These are phyloP conservation scores for Campylorhamphus procurvoides DNA, from an alignment of 2,113 vertebrate species.

Conservation along the genomic window DNA sequence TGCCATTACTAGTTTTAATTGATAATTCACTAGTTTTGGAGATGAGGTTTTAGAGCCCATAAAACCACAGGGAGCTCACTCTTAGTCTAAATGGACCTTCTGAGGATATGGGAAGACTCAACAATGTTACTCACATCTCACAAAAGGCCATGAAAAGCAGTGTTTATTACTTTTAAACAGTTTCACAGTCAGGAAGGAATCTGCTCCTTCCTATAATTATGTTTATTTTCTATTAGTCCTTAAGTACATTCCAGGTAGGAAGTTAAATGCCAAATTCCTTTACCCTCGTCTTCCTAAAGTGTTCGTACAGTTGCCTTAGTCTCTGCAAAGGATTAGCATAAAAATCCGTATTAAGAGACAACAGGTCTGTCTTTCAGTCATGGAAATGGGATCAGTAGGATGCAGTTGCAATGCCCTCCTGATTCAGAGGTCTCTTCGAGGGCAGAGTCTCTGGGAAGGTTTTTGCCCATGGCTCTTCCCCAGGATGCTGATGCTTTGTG, in stretches of 20 bases:
- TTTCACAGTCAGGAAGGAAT: background rate
- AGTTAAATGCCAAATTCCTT: background rate
- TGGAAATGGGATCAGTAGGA: background rate
- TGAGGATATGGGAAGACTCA: background rate
- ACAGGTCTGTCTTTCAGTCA: background rate
- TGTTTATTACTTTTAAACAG: background rate
- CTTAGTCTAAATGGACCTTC: background rate
- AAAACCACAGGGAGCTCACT: background rate
- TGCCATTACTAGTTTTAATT: slow-evolving; percentile 13
- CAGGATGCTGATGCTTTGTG: background rate
- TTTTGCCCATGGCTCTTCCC: background rate
- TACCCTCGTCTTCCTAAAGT: background rate
- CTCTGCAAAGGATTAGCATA: background rate
- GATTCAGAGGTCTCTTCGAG: background rate
- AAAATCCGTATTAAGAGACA: background rate
- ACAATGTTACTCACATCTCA: background rate
- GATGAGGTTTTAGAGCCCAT: background rate
- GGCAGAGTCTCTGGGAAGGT: background rate
- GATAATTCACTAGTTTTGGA: background rate
- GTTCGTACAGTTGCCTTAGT: background rate
- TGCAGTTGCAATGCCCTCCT: background rate
- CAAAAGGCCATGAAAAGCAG: background rate
- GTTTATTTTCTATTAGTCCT: slow-evolving; percentile 10
- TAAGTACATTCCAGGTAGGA: slow-evolving; percentile 11
- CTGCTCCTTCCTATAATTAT: background rate